Conservation (phyloP, 2,888 invertebrate genomes). For the Heliconius sara region DNA sequence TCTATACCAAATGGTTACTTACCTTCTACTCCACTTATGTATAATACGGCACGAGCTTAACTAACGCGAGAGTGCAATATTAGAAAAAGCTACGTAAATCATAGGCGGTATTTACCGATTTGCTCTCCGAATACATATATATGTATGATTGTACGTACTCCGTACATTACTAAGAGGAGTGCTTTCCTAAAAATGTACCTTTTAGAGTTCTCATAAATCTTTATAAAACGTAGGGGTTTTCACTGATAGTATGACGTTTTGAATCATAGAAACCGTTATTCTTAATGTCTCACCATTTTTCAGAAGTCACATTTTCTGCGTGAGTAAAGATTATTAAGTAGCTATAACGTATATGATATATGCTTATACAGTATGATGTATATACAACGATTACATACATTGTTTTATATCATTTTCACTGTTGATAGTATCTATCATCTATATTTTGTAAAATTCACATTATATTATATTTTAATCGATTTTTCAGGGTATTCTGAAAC, state of each 20-base stretch:
- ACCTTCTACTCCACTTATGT: neutral
- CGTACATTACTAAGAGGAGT: slow-evolving; percentile 41
- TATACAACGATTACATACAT: too few relatives aligned
- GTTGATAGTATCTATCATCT: too few relatives aligned
- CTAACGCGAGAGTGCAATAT: slow-evolving; percentile 17
- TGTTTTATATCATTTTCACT: too few relatives aligned
- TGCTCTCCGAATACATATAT: slow-evolving; percentile 35
- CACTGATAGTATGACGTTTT: slow-evolving; percentile 55
- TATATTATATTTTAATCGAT: too few relatives aligned
- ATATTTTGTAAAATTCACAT: too few relatives aligned
- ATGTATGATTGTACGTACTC: slow-evolving; percentile 24
- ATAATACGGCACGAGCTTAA: neutral
- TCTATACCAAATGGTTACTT: neutral
- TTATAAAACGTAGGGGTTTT: slow-evolving; percentile 47
- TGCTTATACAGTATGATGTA: too few relatives aligned
- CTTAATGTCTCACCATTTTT: slow-evolving; percentile 59
- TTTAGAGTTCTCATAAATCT: slow-evolving; percentile 47
- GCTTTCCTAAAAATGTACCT: slow-evolving; percentile 45
- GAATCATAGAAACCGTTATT: slow-evolving; percentile 59
- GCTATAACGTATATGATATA: neutral
- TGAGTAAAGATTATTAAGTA: slow-evolving; percentile 44
- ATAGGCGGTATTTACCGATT: slow-evolving; percentile 33
- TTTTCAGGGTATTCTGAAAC: too few relatives aligned
- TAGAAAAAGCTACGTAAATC: slow-evolving; percentile 28
- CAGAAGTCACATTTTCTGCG: slow-evolving; percentile 52